Evolutionary conservation across 2,888 invertebrate genomes (phyloP).

Genomic region (Calameuta idolon): DNA sequence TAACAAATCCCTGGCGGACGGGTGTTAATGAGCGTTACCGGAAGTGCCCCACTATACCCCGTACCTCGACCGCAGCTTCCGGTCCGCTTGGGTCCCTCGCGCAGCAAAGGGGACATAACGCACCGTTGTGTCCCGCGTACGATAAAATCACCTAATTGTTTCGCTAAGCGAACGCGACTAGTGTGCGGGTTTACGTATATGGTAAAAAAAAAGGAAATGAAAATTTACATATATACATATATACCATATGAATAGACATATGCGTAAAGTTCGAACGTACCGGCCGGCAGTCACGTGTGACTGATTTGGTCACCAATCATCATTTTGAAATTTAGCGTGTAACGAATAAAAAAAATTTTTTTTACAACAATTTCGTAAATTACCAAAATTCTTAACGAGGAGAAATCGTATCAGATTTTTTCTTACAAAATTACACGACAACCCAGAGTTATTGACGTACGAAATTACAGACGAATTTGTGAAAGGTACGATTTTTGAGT

Average conservation of each 20-base stretch:
- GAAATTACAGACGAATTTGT: not conserved
- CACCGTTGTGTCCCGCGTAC: constrained; percentile 49
- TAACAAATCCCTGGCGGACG: constrained; percentile 63
- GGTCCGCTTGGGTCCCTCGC: constrained; percentile 55
- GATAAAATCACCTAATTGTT: constrained; percentile 68
- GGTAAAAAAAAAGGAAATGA: not conserved
- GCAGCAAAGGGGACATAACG: constrained; percentile 55
- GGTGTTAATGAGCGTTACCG: constrained; percentile 66
- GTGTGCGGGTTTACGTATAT: constrained; percentile 43
- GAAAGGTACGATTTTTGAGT: not conserved
- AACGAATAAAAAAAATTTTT: too few species aligned
- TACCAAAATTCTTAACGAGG: not conserved
- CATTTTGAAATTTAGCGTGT: not conserved
- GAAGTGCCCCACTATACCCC: constrained; percentile 49
- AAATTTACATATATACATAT: constrained; percentile 10
- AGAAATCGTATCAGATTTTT: not conserved
- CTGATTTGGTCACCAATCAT: not conserved
- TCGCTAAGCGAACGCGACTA: constrained; percentile 65
- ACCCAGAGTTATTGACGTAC: not conserved
- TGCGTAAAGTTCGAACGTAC: not conserved
- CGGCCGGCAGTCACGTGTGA: not conserved
- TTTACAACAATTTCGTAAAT: too few species aligned
- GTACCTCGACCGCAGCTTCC: constrained; percentile 53
- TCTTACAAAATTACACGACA: not conserved
- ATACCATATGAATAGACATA: not conserved